Conservation (phyloP, 1,140 invertebrate genomes). For the Hyles euphorbiae region DNA sequence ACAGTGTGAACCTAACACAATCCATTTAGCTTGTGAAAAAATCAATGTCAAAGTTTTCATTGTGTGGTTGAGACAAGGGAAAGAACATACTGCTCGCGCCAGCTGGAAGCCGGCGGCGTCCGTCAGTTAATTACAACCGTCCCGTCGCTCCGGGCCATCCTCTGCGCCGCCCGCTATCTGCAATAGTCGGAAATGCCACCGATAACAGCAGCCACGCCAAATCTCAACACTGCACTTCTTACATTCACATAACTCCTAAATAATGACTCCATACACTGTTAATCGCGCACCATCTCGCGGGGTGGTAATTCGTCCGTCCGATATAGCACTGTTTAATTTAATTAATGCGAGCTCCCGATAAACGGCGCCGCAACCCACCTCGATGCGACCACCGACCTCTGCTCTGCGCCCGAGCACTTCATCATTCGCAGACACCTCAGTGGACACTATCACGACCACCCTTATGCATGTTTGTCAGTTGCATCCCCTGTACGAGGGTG, state of each 20-base stretch:
- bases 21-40: constrained; percentile 10
- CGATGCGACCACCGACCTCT: constrained; percentile 44
- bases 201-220: constrained; percentile 62
- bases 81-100: constrained; percentile 59
- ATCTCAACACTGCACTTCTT: constrained; percentile 16
- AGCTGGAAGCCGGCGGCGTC: constrained; percentile 67
- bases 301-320: constrained; percentile 22
- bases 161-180: constrained; percentile 67
- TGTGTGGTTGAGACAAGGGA: constrained; percentile 1
- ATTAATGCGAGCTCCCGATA: constrained; percentile 59
- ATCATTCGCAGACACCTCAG: constrained; percentile 23
- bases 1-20: constrained; percentile 1
- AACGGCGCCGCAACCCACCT: constrained; percentile 59
- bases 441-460: constrained; percentile 38
- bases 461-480: constrained; percentile 31
- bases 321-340: constrained; percentile 52
- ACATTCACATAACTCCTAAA: background rate
- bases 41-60: constrained; percentile 15
- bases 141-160: constrained; percentile 63
- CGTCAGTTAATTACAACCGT: constrained; percentile 66
- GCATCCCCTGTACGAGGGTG: constrained; percentile 33
- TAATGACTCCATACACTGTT: no score
- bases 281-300: background rate
- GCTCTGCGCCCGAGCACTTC: constrained; percentile 29
- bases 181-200: constrained; percentile 64